Evolutionary conservation across 2,797 vertebrate species (phyloP), one percentile per base, ranked within the genome.

Genomic region (Danio choprae): DNA sequence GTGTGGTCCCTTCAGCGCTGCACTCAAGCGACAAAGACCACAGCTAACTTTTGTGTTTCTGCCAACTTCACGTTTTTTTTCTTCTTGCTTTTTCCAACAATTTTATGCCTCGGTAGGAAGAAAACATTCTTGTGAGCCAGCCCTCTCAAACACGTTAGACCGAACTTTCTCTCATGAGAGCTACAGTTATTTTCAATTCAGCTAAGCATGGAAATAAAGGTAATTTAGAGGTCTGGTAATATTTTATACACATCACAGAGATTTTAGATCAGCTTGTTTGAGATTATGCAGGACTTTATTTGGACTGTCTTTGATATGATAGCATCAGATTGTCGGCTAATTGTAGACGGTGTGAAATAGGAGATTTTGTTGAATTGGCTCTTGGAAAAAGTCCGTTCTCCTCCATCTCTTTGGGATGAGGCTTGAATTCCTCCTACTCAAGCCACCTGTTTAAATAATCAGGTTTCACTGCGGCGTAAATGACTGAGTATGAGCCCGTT

Each of bases 281-380:
- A 65, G 58, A 11, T 63, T 53, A 79, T 20, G 22, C 20, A 20
- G 56, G 40, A 15, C 5, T 40, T 50, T 12, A 22, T 75, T 55
- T 60, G 55, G 48, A 20, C 60, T 56, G 43, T 58, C 13, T 16
- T 50, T 67, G 20, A 50, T 56, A 41, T 36, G n/a, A 43, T 46
- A 38, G 15, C 16, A 46, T 68, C 38, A 82, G 82, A 40, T 56
- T 18, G 4, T 11, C 10, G 0, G 5, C 16, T n/a, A 59, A 36
- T 43, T 80, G 51, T 36, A 44, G 62, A 41, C 50, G 10, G 4
- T 60, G 41, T 81, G 29, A 85, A 79, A 56, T 44, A 74, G 76
- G 56, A 75, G 65, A 82, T 71, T 80, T 46, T 81, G 83, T 86
- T 90, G 72, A 82, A 86, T 92, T 84, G 86, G 70, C 74, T 79